Evolutionary conservation across 2,888 invertebrate genomes (phyloP).

Genomic region (Gymnocheta viridis): DNA sequence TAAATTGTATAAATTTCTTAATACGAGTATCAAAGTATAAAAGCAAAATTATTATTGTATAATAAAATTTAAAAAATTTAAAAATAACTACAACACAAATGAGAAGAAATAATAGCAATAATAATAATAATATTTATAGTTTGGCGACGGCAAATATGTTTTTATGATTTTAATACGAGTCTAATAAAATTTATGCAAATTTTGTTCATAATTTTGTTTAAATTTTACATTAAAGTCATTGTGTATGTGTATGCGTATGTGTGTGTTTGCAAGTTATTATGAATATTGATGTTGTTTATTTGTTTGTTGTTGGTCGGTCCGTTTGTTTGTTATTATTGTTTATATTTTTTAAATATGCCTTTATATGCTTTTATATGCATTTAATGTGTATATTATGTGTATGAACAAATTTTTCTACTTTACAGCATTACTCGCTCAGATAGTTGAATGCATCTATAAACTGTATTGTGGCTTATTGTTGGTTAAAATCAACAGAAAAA

Average conservation of each 20-base stretch:
- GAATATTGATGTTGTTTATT: constrained; percentile 11
- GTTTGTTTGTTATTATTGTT: constrained; percentile 18
- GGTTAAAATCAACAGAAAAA: no score
- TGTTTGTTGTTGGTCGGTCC: constrained; percentile 3
- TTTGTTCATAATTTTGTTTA: constrained; percentile 55
- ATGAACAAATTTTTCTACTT: constrained; percentile 20
- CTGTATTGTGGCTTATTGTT: constrained; percentile 39
- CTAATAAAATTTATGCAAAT: constrained; percentile 60
- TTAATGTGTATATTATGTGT: neutral
- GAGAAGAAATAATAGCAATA: neutral
- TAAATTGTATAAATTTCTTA: constrained; percentile 29
- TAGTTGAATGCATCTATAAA: neutral
- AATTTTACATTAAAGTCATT: constrained; percentile 48
- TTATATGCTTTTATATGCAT: constrained; percentile 10
- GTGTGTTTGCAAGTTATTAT: constrained; percentile 15
- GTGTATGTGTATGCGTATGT: neutral
- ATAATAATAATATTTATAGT: neutral
- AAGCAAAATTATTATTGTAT: constrained; percentile 3
- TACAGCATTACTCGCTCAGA: neutral
- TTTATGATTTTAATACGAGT: constrained; percentile 29
- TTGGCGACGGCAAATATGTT: neutral
- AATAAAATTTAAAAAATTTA: neutral
- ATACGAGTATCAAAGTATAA: constrained; percentile 25
- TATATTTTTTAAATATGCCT: neutral
- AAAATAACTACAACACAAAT: neutral